Percentiles rank a stretch among this genome's conserved stretches.
Evolutionary conservation across 2,113 vertebrate genomes (phyloP).

Genomic region (Syngnathus floridae): DNA sequence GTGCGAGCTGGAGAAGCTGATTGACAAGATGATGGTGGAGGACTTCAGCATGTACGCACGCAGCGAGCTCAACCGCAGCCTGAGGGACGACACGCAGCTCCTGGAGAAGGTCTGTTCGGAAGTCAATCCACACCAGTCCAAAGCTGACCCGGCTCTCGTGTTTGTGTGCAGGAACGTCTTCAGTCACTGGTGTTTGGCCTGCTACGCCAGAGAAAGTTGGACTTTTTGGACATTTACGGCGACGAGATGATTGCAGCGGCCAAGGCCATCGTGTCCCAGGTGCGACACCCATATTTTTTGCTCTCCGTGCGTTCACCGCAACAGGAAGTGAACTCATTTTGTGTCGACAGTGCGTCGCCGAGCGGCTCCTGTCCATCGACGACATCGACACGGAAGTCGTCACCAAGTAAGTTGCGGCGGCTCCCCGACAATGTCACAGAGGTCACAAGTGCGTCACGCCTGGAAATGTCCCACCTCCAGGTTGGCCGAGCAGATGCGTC

Average conservation of each 20-base stretch:
- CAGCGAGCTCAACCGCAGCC: conserved; percentile 83
- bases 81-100: conserved; percentile 85
- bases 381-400: conserved; percentile 86
- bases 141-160: not conserved
- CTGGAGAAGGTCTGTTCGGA: conserved; percentile 84
- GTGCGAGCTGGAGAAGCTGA: conserved; percentile 97
- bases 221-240: conserved; percentile 94
- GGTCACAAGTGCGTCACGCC: not conserved
- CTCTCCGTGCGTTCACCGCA: not conserved
- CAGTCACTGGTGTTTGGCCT: conserved; percentile 90
- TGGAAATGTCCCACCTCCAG: conserved; percentile 50
- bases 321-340: not conserved
- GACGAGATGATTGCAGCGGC: conserved; percentile 88
- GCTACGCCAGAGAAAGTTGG: conserved; percentile 89
- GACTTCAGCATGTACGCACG: conserved; percentile 91
- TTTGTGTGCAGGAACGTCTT: conserved; percentile 78
- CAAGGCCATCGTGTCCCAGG: conserved; percentile 90
- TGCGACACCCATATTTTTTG: conserved; percentile 35
- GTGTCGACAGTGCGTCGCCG: conserved; percentile 80
- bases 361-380: conserved; percentile 80
- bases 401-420: conserved; percentile 81
- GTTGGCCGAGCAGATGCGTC: conserved; percentile 91
- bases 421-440: not conserved
- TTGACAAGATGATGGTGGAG: conserved; percentile 99
- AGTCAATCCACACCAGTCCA: not conserved